Evolutionary conservation across 2,888 invertebrate species (phyloP), one percentile per base, ranked within the genome.

Genomic region (Brachypterus glaber): DNA sequence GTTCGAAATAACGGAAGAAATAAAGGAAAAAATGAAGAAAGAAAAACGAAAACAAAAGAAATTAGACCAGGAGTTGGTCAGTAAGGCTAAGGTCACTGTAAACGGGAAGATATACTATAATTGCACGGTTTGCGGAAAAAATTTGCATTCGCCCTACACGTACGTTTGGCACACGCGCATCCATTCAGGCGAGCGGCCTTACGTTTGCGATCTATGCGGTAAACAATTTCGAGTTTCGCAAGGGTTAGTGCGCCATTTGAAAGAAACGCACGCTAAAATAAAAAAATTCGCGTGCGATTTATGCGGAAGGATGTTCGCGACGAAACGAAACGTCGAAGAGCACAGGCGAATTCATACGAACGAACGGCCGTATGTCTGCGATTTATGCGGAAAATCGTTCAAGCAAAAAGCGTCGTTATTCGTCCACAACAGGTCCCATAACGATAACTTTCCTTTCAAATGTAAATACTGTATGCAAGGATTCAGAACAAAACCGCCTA

Each of bases 211-310:
- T 57, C 54, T 76, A 13, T 79, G 79, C 56, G 79, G 78, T 2
- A 77, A 76, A 49, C 73, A 73, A 53, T 79, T 79, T 60, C 67
- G 79, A 14, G 72, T 77, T n/a, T 75, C 75, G 11, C 72, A 73
- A 59, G 78, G 77, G 1, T 60, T 79, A 16, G 71, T 71, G 30
- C 64, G 79, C 1, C 79, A 80, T 52, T 51, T 79, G 15, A 67
- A 71, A 14, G 76, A 77, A 49, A 78, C 78, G 2, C 79, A 79
- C 60, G 72, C 73, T 47, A 69, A 73, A 2, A 66, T 72, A 3
- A 74, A 74, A 44, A 73, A 74, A 11, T 73, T 72, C 55, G 57
- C 71, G 0, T 79, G 79, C 59, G 66, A 68, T 37, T 50, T 71
- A 15, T 78, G 77, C 57, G 64, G 65, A 0, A 66, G 70, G 13